Base-by-base conservation (phyloP, 1,140 invertebrate genomes). In the Telenomus remus region DNA sequence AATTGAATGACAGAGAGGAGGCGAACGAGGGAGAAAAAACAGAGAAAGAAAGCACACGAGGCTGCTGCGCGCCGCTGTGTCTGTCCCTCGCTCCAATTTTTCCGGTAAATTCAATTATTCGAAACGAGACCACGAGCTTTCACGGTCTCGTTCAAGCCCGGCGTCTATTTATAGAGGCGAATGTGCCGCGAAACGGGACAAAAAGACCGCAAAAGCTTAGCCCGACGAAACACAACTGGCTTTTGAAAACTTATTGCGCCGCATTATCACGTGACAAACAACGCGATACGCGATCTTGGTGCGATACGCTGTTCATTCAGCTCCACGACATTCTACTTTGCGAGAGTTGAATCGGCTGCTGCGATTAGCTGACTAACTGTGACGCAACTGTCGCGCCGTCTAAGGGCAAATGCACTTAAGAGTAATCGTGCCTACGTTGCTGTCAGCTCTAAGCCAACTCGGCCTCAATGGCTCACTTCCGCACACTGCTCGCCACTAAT, bases 61-160 rank as follows among this genome's bases (percentile, higher is more conserved):
- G 46, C 13, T 50, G 46, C 13, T 50, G 13, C 35, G 53, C 44
- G 39, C 49, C 61, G 35, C 60, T 57, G 60, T 47, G 54, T 49
- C 46, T 61, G 57, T 68, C 63, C 73, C 79, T 80, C 76, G 79
- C 74, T 80, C 68, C 72, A 78, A 77, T 82, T 81, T 66, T 63
- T 72, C 78, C 76, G 72, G 80, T 80, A 85, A 84, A 85, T 84
- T 82, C 83, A 85, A 85, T 85, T 85, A 85, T 85, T 85, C 81
- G 83, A 84, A 82, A 85, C 81, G 81, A 85, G 82, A 85, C 83
- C 83, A 80, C 81, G 79, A 84, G 81, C 83, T 84, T 84, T 85
- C 82, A 84, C 80, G 81, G 83, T 82, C 79, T 81, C 80, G 78
- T 82, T 83, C 83, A 80, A 80, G 71, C 77, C 77, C 78, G 73